Evolutionary conservation across 2,797 vertebrate species (phyloP).

Genomic region (Melanotaenia parkinsoni): DNA sequence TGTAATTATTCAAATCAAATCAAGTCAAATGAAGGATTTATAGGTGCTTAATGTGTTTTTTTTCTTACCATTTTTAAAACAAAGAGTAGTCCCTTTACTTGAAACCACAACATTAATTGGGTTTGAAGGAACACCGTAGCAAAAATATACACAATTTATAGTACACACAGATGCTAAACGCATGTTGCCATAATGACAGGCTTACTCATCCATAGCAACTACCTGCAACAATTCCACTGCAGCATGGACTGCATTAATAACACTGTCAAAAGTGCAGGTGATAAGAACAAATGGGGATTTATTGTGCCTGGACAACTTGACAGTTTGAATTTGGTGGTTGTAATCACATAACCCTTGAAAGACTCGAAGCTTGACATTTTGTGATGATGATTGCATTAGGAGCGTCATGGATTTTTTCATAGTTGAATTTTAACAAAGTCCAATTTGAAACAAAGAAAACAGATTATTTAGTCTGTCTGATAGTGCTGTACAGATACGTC

Average conservation of each 20-base stretch:
- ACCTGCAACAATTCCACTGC: slow-evolving; percentile 10
- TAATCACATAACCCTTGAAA: slow-evolving; percentile 11
- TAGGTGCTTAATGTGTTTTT: not conserved
- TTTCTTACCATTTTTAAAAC: not conserved
- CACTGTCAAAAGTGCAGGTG: slow-evolving; percentile 7
- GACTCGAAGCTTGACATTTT: not conserved
- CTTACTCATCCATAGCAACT: slow-evolving; percentile 3
- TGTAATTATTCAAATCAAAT: not conserved
- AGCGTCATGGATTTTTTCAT: not conserved
- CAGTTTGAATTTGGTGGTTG: slow-evolving; percentile 20
- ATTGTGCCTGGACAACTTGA: slow-evolving; percentile 19
- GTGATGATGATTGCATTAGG: not conserved
- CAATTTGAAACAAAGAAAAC: not conserved
- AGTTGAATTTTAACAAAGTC: not conserved
- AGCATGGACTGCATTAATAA: slow-evolving; percentile 14
- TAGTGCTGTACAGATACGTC: not conserved
- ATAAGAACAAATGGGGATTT: slow-evolving; percentile 18
- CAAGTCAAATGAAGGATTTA: not conserved
- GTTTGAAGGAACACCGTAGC: not conserved
- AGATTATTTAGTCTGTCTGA: not conserved
- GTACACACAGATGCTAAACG: not conserved
- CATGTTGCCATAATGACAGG: slow-evolving; percentile 3
- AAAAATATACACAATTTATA: not conserved
- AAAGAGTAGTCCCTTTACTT: not conserved
- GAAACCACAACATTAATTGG: not conserved